Base-by-base conservation (phyloP, 2,797 vertebrate species). In the Leptatherina wallacei region DNA sequence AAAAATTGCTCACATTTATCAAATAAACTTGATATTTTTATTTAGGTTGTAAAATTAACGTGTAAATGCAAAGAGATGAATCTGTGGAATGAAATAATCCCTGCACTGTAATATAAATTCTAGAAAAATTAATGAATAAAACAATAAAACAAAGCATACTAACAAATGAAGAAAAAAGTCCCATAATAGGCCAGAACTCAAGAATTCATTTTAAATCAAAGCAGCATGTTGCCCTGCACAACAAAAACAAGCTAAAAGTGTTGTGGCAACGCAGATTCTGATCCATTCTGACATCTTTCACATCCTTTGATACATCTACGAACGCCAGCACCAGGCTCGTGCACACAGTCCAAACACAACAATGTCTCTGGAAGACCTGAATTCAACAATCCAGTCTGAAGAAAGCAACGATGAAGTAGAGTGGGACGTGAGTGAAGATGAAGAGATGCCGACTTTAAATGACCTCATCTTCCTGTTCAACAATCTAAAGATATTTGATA, bases 361-460 rank as follows among this genome's bases (percentile, higher is more conserved):
- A 0, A 86, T 83, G 83, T 87, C 83, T 40, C 1, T 65, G 22
- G 83, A 77, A 47, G 78, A 79, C 1, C 7, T 36, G 0, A 3
- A 4, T 12, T 13, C 1, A 0, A 33, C 58, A 2, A 54, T 56
- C 3, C 3, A 1, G 30, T 83, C 73, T 0, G 75, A 71, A 0
- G 78, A 77, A 14, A 70, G 70, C 9, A 68, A 79, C 44, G 1
- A 3, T 0, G 65, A 85, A 24, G 61, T 35, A 0, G n/a, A 44
- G 1, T 8, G 16, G 1, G 16, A 2, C 3, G 0, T 0, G 2
- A 20, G 6, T 0, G 69, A 57, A 20, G 6, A 11, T 0, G 65
- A 54, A 5, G 29, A 24, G 0, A 8, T 2, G 6, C 2, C 0
- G 1, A 3, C 2, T 18, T n/a, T 30, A n/a, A 0, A 0, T 0